Conservation (phyloP, 2,888 invertebrate genomes). For the Eupithecia pulchellata region DNA sequence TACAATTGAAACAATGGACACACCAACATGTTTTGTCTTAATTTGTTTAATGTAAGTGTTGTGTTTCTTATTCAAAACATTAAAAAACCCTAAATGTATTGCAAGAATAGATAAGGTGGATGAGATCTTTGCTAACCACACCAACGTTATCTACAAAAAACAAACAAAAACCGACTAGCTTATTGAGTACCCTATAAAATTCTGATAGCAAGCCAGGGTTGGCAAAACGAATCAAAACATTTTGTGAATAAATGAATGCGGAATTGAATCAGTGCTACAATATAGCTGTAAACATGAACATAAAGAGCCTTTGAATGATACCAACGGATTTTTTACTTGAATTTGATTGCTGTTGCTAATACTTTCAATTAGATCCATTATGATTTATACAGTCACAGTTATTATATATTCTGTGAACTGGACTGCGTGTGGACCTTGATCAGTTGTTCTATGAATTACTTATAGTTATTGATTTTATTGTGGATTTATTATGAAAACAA, state of each 20-base stretch:
- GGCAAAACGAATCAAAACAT: constrained; percentile 35
- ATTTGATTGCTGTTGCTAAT: not conserved
- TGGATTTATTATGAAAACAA: not conserved
- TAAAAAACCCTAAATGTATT: not conserved
- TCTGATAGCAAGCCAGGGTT: constrained; percentile 36
- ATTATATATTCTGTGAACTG: not conserved
- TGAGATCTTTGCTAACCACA: constrained; percentile 24
- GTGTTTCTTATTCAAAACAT: not conserved
- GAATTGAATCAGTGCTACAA: constrained; percentile 35
- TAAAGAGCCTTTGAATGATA: not conserved
- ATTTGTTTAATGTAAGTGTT: not conserved
- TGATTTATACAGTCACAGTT: not conserved
- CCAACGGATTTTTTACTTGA: not conserved
- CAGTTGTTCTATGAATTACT: not conserved
- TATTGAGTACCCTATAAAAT: constrained; percentile 36
- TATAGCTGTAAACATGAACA: constrained; percentile 19
- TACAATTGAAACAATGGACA: too few species aligned
- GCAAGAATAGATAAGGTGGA: not conserved
- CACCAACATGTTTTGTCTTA: too few species aligned
- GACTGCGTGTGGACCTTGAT: not conserved
- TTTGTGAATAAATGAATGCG: constrained; percentile 41
- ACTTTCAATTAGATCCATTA: not conserved
- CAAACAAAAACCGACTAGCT: constrained; percentile 39
- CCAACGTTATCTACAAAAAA: constrained; percentile 21
- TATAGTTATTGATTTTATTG: not conserved